Percentiles rank a stretch among this genome's conserved stretches.
Evolutionary conservation across 2,113 vertebrate genomes (phyloP).

Genomic region (Vanacampus margaritifer): DNA sequence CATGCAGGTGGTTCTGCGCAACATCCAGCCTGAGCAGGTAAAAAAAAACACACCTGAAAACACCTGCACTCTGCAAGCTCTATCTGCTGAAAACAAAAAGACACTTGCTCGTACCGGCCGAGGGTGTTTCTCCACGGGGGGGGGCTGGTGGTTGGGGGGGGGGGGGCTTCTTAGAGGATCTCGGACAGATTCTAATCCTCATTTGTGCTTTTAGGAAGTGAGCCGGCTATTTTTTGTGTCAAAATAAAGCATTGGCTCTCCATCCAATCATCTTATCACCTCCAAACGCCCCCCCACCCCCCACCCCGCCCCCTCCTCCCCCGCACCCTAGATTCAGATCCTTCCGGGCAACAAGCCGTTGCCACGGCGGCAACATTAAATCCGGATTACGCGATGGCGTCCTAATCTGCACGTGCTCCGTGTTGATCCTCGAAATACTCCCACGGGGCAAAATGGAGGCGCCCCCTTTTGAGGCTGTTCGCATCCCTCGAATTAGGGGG

Average conservation of each 20-base stretch:
- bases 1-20: conserved; percentile 73
- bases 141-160: too few relatives aligned
- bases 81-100: too few relatives aligned
- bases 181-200: too few relatives aligned
- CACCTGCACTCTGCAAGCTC: too few relatives aligned
- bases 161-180: too few relatives aligned
- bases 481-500: too few relatives aligned
- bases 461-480: too few relatives aligned
- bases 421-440: conserved; percentile 31
- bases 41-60: conserved; percentile 20
- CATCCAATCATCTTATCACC: background rate
- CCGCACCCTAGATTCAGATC: conserved; percentile 27
- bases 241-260: background rate
- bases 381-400: conserved; percentile 49
- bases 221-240: conserved; percentile 29
- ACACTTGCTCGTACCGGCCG: too few relatives aligned
- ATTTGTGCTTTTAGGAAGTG: conserved; percentile 19
- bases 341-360: conserved; percentile 24
- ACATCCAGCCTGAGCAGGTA: conserved; percentile 82
- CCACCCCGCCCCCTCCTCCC: conserved; percentile 32
- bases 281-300: too few relatives aligned
- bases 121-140: too few relatives aligned
- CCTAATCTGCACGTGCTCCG: conserved; percentile 56
- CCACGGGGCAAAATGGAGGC: background rate
- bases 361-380: conserved; percentile 34